Evolutionary conservation across 1,140 invertebrate species (phyloP), one percentile per base, ranked within the genome.

Genomic region (Prorops nasuta): DNA sequence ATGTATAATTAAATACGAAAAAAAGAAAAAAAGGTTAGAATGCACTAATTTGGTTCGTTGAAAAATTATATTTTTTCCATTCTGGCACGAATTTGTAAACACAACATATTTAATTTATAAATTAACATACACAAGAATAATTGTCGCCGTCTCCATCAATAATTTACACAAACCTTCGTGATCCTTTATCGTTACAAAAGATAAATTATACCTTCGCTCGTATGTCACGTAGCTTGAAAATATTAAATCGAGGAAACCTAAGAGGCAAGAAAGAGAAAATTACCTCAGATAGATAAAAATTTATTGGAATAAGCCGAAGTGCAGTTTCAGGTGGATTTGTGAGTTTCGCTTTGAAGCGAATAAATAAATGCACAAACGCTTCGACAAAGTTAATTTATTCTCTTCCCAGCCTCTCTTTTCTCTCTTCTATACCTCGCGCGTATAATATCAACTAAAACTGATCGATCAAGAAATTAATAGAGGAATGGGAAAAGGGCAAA

Each of bases 81-180:
- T 74, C 72, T 77, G 73, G 72, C 74, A 74, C 70, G 71, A 28
- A 70, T 69, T 72, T 52, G 66, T 67, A 72, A 73, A 74, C 69
- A 74, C 72, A 76, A 77, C 72, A 76, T 74, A n/a, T n/a, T n/a
- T n/a, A 72, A 74, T 74, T 77, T 74, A 77, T 75, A 77, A 76
- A 77, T 76, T 74, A 76, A 76, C 72, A 64, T 77, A 77, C 69
- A 74, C 72, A 72, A 72, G 72, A 65, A 57, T 73, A 66, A 60
- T 61, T 62, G 60, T 63, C 59, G 56, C 66, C 62, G 61, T 57
- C 60, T 61, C 62, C 65, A 62, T 67, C 64, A 67, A 72, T 72
- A 68, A 76, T 77, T 77, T 77, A 76, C 66, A 76, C 64, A 70
- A 55, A 60, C 40, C 55, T 35, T 60, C 22, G 43, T 47, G 15